These are phyloP conservation scores for Andrena camellia DNA, from an alignment of 2,888 invertebrate genomes.

Conservation along the genomic window DNA sequence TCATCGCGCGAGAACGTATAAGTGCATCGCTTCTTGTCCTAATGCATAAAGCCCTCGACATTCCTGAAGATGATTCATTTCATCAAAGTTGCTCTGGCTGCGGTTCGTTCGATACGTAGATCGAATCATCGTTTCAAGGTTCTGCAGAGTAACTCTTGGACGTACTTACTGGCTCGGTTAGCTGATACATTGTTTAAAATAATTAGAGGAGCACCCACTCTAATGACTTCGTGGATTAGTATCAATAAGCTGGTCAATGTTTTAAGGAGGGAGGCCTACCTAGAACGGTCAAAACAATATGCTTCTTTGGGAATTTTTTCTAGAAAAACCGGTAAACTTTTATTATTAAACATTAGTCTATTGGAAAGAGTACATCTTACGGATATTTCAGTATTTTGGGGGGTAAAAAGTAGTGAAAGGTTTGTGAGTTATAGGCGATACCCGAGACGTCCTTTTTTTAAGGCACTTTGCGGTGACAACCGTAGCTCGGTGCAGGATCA, in stretches of 20 bases:
- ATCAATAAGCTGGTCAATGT: neutral
- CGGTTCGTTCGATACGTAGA: neutral
- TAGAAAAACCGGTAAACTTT: no score
- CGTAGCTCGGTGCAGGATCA: no score
- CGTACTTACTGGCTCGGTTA: neutral
- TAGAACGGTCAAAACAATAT: no score
- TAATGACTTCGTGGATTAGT: neutral
- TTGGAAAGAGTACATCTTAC: no score
- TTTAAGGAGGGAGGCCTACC: no score
- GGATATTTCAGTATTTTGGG: no score
- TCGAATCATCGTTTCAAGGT: conserved; percentile 8
- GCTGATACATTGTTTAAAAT: neutral
- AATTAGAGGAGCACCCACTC: neutral
- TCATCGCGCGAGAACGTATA: neutral
- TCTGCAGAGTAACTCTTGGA: neutral
- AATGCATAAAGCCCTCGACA: conserved; percentile 10
- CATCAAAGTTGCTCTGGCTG: conserved; percentile 8
- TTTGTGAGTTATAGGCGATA: no score
- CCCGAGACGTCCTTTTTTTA: no score
- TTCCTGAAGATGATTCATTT: conserved; percentile 16
- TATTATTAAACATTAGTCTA: no score
- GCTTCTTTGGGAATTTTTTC: no score
- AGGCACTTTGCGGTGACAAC: no score
- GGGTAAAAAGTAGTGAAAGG: no score
- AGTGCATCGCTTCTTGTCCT: conserved; percentile 11